A percentile compares a stretch with the other conserved stretches of the same genome.
Evolutionary conservation across 2,113 vertebrate genomes (phyloP).

Genomic region (Salminus brasiliensis): DNA sequence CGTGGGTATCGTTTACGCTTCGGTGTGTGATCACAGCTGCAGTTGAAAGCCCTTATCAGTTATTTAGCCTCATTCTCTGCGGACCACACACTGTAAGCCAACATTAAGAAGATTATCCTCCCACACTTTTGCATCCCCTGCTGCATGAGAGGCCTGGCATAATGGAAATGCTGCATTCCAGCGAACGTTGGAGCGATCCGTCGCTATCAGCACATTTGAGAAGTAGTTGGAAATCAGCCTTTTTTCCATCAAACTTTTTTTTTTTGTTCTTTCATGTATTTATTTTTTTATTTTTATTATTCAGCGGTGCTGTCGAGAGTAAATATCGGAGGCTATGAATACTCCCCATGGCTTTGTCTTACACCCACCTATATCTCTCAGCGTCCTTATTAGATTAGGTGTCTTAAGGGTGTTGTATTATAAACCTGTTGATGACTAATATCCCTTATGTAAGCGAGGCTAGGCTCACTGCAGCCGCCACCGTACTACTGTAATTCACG

Average conservation of each 20-base stretch:
- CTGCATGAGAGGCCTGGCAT: background rate
- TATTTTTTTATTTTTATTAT: background rate
- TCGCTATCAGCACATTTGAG: conserved; percentile 1
- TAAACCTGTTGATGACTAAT: conserved; percentile 24
- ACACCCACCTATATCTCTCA: background rate
- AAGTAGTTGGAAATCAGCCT: background rate
- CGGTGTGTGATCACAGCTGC: background rate
- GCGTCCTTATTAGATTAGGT: background rate
- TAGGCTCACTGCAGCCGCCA: background rate
- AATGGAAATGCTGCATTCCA: background rate
- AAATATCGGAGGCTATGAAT: background rate
- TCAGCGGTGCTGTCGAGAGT: background rate
- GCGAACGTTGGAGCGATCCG: background rate
- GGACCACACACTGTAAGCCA: conserved; percentile 7
- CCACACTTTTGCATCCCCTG: background rate
- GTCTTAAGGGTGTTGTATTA: conserved; percentile 3
- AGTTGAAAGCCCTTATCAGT: background rate
- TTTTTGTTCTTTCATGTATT: background rate
- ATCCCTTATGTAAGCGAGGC: conserved; percentile 13
- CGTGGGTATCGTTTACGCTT: background rate
- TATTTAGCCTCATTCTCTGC: background rate
- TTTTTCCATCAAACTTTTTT: background rate
- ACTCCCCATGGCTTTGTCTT: background rate
- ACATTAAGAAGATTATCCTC: conserved; percentile 9
- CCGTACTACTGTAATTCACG: conserved; percentile 3